Conservation (phyloP, 2,888 invertebrate species). For the Lasioglossum zephyrum region DNA sequence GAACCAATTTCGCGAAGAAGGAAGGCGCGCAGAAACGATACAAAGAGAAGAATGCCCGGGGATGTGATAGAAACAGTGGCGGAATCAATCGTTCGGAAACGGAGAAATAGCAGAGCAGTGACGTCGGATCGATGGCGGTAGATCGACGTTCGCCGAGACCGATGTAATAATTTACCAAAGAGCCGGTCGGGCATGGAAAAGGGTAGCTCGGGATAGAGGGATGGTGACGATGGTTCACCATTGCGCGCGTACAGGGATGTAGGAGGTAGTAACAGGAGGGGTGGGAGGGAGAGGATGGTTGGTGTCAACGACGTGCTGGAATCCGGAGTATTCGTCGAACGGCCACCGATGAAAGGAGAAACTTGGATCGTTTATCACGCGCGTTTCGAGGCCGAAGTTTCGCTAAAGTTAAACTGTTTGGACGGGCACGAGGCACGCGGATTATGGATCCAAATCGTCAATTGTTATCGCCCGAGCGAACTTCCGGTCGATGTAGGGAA, state of each 20-base stretch:
- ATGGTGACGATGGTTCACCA: slow-evolving; percentile 8
- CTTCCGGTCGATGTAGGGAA: slow-evolving; percentile 12
- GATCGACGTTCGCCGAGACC: slow-evolving; percentile 16
- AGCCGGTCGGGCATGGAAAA: slow-evolving; percentile 2
- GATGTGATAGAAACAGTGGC: neutral
- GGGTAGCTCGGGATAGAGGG: slow-evolving; percentile 11
- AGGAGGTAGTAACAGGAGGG: neutral
- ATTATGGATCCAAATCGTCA: slow-evolving; percentile 69
- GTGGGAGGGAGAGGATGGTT: slow-evolving; percentile 11
- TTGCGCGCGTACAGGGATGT: neutral
- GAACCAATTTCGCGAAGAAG: neutral
- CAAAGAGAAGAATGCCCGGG: neutral
- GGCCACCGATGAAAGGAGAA: slow-evolving; percentile 58
- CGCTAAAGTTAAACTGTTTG: slow-evolving; percentile 68
- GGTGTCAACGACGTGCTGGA: slow-evolving; percentile 50
- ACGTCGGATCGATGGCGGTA: slow-evolving; percentile 7
- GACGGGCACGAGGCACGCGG: slow-evolving; percentile 60
- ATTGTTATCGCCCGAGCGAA: slow-evolving; percentile 62
- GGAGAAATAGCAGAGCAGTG: neutral
- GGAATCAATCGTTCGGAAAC: slow-evolving; percentile 22
- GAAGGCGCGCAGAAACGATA: neutral
- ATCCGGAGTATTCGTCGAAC: slow-evolving; percentile 56
- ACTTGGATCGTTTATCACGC: slow-evolving; percentile 68
- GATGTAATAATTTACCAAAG: slow-evolving; percentile 53
- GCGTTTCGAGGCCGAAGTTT: slow-evolving; percentile 61